Conservation (phyloP, 1,140 invertebrate species). For the Cardiocondyla obscurior region DNA sequence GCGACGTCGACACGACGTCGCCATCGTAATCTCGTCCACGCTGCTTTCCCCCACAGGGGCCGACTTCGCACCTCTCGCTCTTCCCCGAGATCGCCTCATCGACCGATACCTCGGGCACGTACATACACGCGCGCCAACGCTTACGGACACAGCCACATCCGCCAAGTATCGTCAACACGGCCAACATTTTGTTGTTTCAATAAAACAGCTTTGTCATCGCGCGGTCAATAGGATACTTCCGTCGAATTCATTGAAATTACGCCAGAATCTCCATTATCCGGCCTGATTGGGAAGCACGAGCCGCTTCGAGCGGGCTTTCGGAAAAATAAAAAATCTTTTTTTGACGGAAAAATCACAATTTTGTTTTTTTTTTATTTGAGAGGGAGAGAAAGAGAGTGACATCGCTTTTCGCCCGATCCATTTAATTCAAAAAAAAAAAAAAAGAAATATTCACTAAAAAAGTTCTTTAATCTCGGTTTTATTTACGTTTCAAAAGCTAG, state of each 20-base stretch:
- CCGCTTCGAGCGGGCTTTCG: neutral
- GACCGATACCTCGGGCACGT: constrained; percentile 8
- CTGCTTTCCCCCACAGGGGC: neutral
- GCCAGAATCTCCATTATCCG: neutral
- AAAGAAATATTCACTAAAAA: neutral
- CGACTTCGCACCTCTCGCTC: neutral
- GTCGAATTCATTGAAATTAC: neutral
- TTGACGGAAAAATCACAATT: neutral
- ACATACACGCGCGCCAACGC: neutral
- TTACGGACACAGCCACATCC: neutral
- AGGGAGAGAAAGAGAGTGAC: neutral
- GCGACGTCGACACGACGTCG: constrained; percentile 21
- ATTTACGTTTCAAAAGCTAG: too few species aligned
- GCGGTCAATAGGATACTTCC: constrained; percentile 13
- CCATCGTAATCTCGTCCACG: constrained; percentile 40
- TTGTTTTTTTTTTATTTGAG: neutral
- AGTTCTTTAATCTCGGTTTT: too few species aligned
- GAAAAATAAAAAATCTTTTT: constrained; percentile 2
- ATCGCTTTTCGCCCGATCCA: neutral
- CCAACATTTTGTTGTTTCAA: constrained; percentile 23
- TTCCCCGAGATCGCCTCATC: constrained; percentile 21
- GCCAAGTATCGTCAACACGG: neutral
- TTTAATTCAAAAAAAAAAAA: neutral
- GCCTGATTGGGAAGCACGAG: neutral
- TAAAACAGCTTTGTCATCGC: constrained; percentile 7